A percentile compares a stretch with the other conserved stretches of the same genome.
These are phyloP conservation scores for Recurvirostra avosetta DNA, from an alignment of 2,113 vertebrate species.

Conservation along the genomic window DNA sequence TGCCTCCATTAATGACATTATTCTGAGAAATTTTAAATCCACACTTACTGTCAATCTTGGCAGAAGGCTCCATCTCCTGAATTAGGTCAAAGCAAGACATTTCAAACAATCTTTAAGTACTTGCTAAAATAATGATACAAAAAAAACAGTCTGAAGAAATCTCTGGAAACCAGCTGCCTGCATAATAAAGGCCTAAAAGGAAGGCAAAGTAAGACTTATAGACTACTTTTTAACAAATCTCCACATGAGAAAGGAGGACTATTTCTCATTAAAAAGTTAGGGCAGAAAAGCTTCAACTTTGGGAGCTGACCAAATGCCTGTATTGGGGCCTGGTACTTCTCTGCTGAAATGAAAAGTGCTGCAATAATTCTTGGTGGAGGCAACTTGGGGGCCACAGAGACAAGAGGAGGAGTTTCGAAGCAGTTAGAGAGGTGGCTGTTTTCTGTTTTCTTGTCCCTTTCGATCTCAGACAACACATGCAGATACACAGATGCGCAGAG, in stretches of 20 bases:
- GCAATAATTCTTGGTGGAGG: neutral
- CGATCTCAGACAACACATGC: neutral
- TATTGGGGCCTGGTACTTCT: neutral
- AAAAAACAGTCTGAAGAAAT: neutral
- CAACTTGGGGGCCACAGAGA: neutral
- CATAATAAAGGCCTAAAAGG: neutral
- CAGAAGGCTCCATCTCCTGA: neutral
- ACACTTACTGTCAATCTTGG: neutral
- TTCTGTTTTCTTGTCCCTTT: neutral
- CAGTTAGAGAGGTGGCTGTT: neutral
- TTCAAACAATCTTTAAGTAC: neutral
- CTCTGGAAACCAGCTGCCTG: neutral
- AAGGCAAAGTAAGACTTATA: neutral
- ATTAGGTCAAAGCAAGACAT: neutral
- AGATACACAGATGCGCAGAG: neutral
- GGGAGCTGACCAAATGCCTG: neutral
- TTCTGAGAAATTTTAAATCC: neutral
- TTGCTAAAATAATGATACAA: neutral
- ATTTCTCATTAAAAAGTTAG: neutral
- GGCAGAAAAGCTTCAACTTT: neutral
- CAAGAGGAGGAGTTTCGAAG: neutral
- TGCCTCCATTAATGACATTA: neutral
- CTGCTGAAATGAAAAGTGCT: neutral
- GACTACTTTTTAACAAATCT: neutral
- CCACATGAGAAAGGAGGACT: neutral